Percentiles rank a stretch among this genome's conserved stretches.
Evolutionary conservation across 2,797 vertebrate genomes (phyloP).

Genomic region (Lepidocolaptes lacrymiger): DNA sequence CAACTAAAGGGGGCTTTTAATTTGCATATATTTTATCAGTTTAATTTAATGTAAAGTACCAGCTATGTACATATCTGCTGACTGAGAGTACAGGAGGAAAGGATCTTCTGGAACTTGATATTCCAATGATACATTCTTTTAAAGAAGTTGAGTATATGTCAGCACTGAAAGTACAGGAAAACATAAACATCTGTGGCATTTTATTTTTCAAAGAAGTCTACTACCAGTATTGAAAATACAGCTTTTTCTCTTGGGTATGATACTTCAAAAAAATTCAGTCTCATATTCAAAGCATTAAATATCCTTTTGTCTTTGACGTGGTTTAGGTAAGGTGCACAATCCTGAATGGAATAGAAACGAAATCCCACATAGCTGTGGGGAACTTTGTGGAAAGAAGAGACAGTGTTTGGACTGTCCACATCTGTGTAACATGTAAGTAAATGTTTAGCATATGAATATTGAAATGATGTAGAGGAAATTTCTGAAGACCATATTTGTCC

Average conservation of each 20-base stretch:
- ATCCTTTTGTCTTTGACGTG: neutral
- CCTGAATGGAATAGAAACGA: constrained; percentile 97
- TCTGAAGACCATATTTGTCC: neutral
- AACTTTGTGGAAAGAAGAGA: constrained; percentile 95
- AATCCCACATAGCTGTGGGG: constrained; percentile 98
- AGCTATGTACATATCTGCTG: neutral
- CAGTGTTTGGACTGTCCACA: constrained; percentile 91
- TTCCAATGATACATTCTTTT: neutral
- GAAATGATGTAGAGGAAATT: neutral
- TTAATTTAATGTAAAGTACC: neutral
- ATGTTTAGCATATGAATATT: neutral
- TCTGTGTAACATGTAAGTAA: constrained; percentile 96
- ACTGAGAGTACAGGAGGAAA: neutral
- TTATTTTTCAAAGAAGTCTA: neutral
- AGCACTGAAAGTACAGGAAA: neutral
- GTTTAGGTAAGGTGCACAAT: constrained; percentile 92
- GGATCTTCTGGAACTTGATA: neutral
- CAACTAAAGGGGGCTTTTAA: neutral
- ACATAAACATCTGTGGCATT: neutral
- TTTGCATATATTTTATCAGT: neutral
- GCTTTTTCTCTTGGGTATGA: neutral
- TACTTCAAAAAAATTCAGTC: neutral
- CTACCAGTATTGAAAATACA: neutral
- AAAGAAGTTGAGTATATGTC: neutral
- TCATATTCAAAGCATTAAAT: neutral